phyloP scores from a whole-genome alignment of 2,113 vertebrate species.

The Amphilophus citrinellus region DNA sequence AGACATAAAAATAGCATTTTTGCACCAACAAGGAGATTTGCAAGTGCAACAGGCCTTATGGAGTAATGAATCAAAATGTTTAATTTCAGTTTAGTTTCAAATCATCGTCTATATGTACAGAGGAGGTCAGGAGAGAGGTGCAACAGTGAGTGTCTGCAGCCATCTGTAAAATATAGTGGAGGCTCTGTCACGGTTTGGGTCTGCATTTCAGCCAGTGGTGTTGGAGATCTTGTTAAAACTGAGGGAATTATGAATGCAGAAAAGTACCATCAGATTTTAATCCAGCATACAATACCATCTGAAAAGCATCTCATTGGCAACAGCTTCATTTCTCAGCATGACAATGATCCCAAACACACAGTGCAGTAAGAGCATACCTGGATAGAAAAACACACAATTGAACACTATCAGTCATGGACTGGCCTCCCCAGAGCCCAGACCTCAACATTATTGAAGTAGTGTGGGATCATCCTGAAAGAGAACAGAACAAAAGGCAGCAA shows the following conservation, averaged over 20 bases:
- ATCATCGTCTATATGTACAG: accelerated
- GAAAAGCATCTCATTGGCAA: too few species aligned
- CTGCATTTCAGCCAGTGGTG: not conserved
- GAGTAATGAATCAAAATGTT: not conserved
- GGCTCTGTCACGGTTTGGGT: not conserved
- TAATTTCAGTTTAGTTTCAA: not conserved
- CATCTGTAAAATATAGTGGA: not conserved
- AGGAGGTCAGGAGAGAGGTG: not conserved
- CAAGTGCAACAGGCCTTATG: not conserved
- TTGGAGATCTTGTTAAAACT: not conserved
- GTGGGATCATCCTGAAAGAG: too few species aligned
- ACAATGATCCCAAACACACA: not conserved
- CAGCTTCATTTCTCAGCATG: too few species aligned
- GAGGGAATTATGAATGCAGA: not conserved
- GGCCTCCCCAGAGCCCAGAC: too few species aligned
- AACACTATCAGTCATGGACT: not conserved
- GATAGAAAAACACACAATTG: not conserved
- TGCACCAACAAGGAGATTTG: too few species aligned
- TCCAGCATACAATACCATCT: too few species aligned
- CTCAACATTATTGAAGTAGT: too few species aligned
- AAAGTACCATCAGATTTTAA: too few species aligned
- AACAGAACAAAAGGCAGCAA: too few species aligned
- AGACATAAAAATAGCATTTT: too few species aligned
- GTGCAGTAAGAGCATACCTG: not conserved
- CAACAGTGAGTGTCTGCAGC: not conserved